Base-by-base conservation (phyloP, 2,113 vertebrate species). In the Microcebus ravelobensis region DNA sequence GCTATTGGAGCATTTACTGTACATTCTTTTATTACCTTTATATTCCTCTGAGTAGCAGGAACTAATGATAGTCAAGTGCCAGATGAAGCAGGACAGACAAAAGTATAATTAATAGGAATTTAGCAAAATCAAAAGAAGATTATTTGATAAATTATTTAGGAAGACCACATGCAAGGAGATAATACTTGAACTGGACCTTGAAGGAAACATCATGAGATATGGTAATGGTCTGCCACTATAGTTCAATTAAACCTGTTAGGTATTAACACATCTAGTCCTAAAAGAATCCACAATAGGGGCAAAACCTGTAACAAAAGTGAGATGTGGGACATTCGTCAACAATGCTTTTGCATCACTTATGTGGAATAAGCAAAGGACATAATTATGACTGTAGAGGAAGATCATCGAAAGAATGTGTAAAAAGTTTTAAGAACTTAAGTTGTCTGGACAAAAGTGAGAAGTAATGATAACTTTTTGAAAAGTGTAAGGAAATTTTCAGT, bases 141-240 rank as follows among this genome's bases (percentile, higher is more conserved):
- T 63, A 74, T 81, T 93, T 90, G 71, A 23, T 91, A 59, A 87
- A 42, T 90, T 79, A 63, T 82, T 96, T 94, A 83, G 65, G 59
- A 92, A 48, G 77, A 8, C 61, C 42, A 71, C 23, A 27, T 65
- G 39, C 39, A 92, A 14, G 61, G 57, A 25, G 59, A 59, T 91
- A 50, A 34, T 61, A 34, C 12, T 87, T 85, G 34, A 61, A 52
- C 8, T 81, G 67, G 65, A 85, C 34, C 15, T 91, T 61, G 42
- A 87, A 74, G 68, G 45, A 83, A 23, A 29, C 55, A 27, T 87
- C 17, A 8, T 87, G 34, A 84, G 45, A 13, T 36, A 52, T 50
- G 59, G 17, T 71, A 45, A 36, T 42, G 36, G 17, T 48, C 34
- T 73, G 23, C n/a, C 52, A 50, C 31, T 48, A 11, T 13, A 92